Evolutionary conservation across 1,140 invertebrate genomes (phyloP).

Genomic region (Sipha flava): DNA sequence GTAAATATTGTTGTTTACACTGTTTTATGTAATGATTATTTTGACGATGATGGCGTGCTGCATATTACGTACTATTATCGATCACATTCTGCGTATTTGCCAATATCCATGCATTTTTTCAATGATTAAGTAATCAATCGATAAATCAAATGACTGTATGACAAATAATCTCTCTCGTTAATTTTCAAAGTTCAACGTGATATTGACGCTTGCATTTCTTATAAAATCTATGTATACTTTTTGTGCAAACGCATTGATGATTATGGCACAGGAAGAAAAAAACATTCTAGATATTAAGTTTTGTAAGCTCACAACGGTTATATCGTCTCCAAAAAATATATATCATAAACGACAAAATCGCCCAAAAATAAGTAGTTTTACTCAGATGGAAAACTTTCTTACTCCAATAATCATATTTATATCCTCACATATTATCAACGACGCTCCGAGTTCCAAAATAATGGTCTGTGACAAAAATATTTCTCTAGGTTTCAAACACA

Average conservation of each 20-base stretch:
- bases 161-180: background rate
- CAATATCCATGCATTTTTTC: too few species aligned
- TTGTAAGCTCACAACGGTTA: slow-evolving; percentile 81
- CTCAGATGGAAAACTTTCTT: slow-evolving; percentile 93
- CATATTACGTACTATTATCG: too few species aligned
- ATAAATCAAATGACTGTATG: slow-evolving; percentile 39
- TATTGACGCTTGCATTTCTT: slow-evolving; percentile 54
- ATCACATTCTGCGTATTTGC: too few species aligned
- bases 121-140: too few species aligned
- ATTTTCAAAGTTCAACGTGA: background rate
- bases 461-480: slow-evolving; percentile 66
- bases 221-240: slow-evolving; percentile 54
- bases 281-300: slow-evolving; percentile 73
- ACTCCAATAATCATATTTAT: slow-evolving; percentile 86
- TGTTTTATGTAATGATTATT: too few species aligned
- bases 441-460: slow-evolving; percentile 47
- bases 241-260: slow-evolving; percentile 52
- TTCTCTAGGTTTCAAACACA: slow-evolving; percentile 47
- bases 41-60: too few species aligned
- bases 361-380: slow-evolving; percentile 94
- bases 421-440: slow-evolving; percentile 62
- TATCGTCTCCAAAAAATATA: slow-evolving; percentile 78
- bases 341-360: slow-evolving; percentile 84
- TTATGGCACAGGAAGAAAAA: slow-evolving; percentile 59
- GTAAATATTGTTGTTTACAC: too few species aligned